Evolutionary conservation across 2,113 vertebrate genomes (phyloP).

Genomic region (Tachysurus vachellii): DNA sequence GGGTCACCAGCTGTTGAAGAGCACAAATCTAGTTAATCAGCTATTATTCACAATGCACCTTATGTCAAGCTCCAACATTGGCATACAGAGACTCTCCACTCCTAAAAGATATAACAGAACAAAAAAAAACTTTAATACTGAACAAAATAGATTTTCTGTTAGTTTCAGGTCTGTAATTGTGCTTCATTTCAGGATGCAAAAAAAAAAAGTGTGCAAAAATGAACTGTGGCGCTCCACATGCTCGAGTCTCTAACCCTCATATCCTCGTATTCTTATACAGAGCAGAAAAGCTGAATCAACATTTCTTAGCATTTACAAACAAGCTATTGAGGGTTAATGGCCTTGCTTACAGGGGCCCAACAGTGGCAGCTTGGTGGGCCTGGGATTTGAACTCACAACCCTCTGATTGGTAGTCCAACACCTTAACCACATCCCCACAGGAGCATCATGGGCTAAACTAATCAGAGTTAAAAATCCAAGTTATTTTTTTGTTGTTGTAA

Average conservation of each 20-base stretch:
- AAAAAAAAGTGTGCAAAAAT: neutral
- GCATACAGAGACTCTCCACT: neutral
- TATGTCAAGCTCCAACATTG: neutral
- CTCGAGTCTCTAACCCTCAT: neutral
- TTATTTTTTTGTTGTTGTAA: neutral
- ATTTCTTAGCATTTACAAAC: neutral
- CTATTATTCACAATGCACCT: neutral
- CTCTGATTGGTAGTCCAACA: too few species aligned
- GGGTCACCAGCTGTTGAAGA: neutral
- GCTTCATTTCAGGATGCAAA: neutral
- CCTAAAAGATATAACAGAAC: neutral
- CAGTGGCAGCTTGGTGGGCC: too few species aligned
- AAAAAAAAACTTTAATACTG: neutral
- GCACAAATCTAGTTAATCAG: slow-evolving; percentile 2
- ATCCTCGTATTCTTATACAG: neutral
- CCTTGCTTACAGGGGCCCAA: too few species aligned
- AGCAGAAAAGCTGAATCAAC: neutral
- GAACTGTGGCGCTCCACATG: neutral
- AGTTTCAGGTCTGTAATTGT: neutral
- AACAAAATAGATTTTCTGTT: neutral
- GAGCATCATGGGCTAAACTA: neutral
- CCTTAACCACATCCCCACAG: too few species aligned
- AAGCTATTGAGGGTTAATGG: too few species aligned
- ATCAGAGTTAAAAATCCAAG: neutral
- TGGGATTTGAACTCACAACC: too few species aligned